Base-by-base conservation (phyloP, 1,140 invertebrate species). In the Rhynchophorus ferrugineus region DNA sequence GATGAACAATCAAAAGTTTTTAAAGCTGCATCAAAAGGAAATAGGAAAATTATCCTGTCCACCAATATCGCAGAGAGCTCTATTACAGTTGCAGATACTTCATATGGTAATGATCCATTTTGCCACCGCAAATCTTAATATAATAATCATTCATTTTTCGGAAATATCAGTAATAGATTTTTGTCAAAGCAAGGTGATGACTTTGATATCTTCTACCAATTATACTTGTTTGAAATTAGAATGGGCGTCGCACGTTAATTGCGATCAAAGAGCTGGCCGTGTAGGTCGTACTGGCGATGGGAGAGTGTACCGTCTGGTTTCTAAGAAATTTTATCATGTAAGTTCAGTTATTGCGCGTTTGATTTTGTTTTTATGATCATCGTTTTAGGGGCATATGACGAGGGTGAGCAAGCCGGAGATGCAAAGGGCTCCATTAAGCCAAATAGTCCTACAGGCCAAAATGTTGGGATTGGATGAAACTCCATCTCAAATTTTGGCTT, bases 41-140 rank as follows among this genome's bases (percentile, higher is more conserved):
- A 73, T 24, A 73, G 89, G 39, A 96, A 95, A 73, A 80, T 95
- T 55, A 96, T 99, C 65, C 73, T 99, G 1, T 79, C 93, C 0
- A 98, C 95, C 3, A 95, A 98, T 71, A 95, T 98, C 58, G 93
- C 94, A 0, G 96, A 99, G 72, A 96, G 91, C 67, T 95, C 93
- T 18, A 88, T 99, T 39, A 98, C 95, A 3, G 89, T 99, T 22
- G 82, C 88, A 21, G 90, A 97, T 72, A 83, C 95, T 20, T 85
- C 83, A 68, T 97, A 92, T 76, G 89, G 82, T 83, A 65, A 62
- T 61, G 52, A 36, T 57, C 59, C 36, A 1, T 22, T 47, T 47
- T n/a, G n/a, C n/a, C n/a, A n/a, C n/a, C n/a, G n/a, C n/a, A n/a
- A n/a, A n/a, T n/a, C n/a, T n/a, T n/a, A n/a, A n/a, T n/a, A n/a